phyloP scores from a whole-genome alignment of 2,113 vertebrate species.

The Hippolais icterina region DNA sequence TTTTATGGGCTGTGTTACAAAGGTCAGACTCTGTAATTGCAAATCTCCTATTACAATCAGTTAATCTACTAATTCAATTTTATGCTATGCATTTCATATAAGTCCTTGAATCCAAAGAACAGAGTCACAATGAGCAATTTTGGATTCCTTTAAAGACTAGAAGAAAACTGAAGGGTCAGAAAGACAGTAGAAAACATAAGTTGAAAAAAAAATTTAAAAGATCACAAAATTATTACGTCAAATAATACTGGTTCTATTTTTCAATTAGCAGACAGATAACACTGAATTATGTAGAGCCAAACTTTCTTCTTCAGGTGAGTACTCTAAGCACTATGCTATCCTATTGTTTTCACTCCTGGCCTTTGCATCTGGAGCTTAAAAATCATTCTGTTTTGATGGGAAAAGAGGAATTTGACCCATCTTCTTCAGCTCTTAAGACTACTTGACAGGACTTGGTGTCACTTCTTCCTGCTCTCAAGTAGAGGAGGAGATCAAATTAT shows the following conservation, averaged over 20 bases:
- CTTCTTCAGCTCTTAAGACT: background rate
- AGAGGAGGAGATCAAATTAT: background rate
- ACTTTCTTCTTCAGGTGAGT: background rate
- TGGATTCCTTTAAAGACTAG: background rate
- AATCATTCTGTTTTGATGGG: background rate
- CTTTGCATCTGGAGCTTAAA: background rate
- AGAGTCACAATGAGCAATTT: background rate
- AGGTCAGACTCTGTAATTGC: background rate
- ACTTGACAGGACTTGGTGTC: background rate
- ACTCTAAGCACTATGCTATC: background rate
- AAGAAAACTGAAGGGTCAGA: background rate
- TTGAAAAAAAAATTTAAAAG: background rate
- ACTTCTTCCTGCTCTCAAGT: background rate
- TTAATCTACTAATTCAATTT: constrained; percentile 1
- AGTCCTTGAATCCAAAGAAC: background rate
- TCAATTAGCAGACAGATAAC: background rate
- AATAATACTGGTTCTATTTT: background rate
- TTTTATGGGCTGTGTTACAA: background rate
- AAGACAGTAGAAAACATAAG: background rate
- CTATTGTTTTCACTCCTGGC: background rate
- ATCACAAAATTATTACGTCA: background rate
- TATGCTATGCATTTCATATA: background rate
- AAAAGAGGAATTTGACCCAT: background rate
- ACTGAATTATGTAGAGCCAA: background rate
- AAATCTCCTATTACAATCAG: background rate